Percentiles rank a stretch among this genome's conserved stretches.
Evolutionary conservation across 2,113 vertebrate genomes (phyloP).

Genomic region (Phaetusa simplex): DNA sequence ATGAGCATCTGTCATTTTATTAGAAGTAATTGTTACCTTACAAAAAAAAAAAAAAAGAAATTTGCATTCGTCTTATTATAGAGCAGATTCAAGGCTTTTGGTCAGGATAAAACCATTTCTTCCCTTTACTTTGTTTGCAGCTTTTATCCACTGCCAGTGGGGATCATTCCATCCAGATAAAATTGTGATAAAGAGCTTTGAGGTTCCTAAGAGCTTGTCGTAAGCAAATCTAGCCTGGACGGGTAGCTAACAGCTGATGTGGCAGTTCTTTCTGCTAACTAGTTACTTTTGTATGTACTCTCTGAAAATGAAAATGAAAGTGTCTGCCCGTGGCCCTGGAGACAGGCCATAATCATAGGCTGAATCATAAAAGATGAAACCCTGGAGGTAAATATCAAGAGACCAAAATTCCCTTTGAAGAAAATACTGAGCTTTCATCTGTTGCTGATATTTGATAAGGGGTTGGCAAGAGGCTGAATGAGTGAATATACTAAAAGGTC

Average conservation of each 20-base stretch:
- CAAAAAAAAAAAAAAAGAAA: not conserved
- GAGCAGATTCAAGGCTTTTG: not conserved
- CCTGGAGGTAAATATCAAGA: not conserved
- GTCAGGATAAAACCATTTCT: not conserved
- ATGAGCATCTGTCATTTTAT: not conserved
- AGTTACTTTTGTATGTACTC: not conserved
- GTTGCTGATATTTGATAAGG: not conserved
- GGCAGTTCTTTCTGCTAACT: not conserved
- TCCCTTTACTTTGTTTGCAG: not conserved
- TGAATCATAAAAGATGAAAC: not conserved
- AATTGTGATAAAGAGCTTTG: not conserved
- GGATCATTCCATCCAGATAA: not conserved
- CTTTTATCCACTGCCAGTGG: not conserved
- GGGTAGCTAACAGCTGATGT: not conserved
- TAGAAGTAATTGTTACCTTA: not conserved
- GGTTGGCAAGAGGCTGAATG: not conserved
- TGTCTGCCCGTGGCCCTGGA: not conserved
- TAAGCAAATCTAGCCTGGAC: not conserved
- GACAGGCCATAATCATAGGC: not conserved
- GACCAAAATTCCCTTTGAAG: slow-evolving; percentile 16
- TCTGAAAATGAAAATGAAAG: not conserved
- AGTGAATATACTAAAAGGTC: not conserved
- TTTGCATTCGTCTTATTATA: not conserved
- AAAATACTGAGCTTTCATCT: not conserved
- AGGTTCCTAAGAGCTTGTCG: not conserved